A percentile compares a stretch with the other conserved stretches of the same genome.
These are phyloP conservation scores for Pogonocherus hispidulus DNA, from an alignment of 2,888 invertebrate species.

Conservation along the genomic window DNA sequence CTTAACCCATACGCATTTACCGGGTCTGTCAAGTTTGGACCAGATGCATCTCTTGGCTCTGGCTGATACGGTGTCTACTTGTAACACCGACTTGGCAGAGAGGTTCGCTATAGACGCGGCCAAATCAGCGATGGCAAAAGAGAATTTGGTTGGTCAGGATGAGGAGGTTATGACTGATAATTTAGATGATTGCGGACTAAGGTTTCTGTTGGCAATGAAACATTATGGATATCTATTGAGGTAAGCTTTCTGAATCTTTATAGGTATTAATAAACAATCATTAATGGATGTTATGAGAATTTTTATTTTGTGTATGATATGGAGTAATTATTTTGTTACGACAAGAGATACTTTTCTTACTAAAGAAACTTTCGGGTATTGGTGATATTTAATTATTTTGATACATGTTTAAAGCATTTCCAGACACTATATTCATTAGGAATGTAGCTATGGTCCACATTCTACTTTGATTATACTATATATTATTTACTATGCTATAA, in stretches of 20 bases:
- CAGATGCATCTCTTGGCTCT: slow-evolving; percentile 99
- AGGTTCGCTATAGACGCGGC: slow-evolving; percentile 81
- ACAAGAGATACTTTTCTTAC: too few relatives aligned
- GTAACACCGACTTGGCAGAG: slow-evolving; percentile 90
- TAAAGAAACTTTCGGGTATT: too few relatives aligned
- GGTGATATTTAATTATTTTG: neutral
- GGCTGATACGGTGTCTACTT: slow-evolving; percentile 97
- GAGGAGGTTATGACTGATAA: slow-evolving; percentile 79
- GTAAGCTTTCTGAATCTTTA: slow-evolving; percentile 42
- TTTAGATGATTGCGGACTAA: slow-evolving; percentile 96
- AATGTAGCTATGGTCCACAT: too few relatives aligned
- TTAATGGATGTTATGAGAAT: neutral
- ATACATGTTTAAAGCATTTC: neutral
- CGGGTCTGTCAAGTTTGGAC: slow-evolving; percentile 95
- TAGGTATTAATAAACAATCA: too few relatives aligned
- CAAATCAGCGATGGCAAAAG: slow-evolving; percentile 77
- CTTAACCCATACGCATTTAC: slow-evolving; percentile 94
- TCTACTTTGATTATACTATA: too few relatives aligned
- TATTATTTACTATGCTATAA: too few relatives aligned
- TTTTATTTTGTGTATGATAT: too few relatives aligned
- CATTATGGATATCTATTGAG: slow-evolving; percentile 93
- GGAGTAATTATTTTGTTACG: neutral
- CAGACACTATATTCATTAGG: too few relatives aligned
- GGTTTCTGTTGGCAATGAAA: slow-evolving; percentile 97
- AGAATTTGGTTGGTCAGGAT: slow-evolving; percentile 72